Base-by-base conservation (phyloP, 2,888 invertebrate species). In the Rhopalosiphum nymphaeae region DNA sequence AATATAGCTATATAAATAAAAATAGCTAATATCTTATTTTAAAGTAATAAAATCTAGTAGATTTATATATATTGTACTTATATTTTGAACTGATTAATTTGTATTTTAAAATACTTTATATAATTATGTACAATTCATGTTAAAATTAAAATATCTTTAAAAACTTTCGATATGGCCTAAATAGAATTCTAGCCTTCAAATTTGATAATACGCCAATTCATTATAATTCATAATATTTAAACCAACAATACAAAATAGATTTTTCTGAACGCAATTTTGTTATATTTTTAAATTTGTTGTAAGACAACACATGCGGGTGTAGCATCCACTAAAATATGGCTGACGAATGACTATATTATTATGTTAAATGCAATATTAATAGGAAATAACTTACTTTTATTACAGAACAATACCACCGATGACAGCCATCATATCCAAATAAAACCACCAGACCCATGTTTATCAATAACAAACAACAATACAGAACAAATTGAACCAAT, bases 401-500 rank as follows among this genome's bases (percentile, higher is more conserved):
- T 88, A 44, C 78, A 78, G 92, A 29, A 53, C 9, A 78, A 49
- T 46, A 26, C 49, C 10, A 0, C 16, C 13, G 5, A 49, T 29
- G 29, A n/a, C n/a, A n/a, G 36, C 3, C 36, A 44, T 78, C 44
- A n/a, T n/a, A n/a, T 56, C 44, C 29, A 42, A 25, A 25, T 92
- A 7, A 53, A 5, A 29, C 36, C 88, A 36, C 21, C 7, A 26
- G 86, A 61, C 46, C 25, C 44, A 3, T 67, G 2, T 44, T 29
- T n/a, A 44, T 21, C 78, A 26, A 36, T 26, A 11, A 11, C 92
- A 11, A 56, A 53, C 29, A 42, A 42, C 11, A 5, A 29, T 46
- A 21, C 26, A 9, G 92, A 92, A 78, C 92, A 92, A 92, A 89
- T 26, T 25, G 92, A 92, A 86, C 94, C 94, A 1, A 85, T 90